Conservation (phyloP, 2,888 invertebrate species). For the Crioceris asparagi region DNA sequence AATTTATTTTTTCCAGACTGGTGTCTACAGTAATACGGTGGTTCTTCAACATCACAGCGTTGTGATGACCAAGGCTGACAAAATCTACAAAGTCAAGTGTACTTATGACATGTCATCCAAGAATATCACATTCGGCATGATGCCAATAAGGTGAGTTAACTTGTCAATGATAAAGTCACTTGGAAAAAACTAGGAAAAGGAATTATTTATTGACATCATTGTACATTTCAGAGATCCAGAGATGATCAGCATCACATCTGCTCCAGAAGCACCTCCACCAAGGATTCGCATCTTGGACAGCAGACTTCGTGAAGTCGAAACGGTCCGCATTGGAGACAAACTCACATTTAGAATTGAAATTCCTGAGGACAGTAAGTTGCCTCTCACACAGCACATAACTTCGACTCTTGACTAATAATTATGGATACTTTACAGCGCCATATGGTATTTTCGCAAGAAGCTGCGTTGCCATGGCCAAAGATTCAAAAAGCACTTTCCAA, state of each 20-base stretch:
- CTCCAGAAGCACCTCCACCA: constrained; percentile 89
- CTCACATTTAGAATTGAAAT: constrained; percentile 93
- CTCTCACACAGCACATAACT: not conserved
- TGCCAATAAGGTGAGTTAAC: constrained; percentile 68
- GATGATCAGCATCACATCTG: constrained; percentile 92
- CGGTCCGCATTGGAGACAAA: constrained; percentile 88
- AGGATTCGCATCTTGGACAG: constrained; percentile 85
- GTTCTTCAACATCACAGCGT: constrained; percentile 92
- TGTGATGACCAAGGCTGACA: constrained; percentile 93
- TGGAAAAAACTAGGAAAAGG: not conserved
- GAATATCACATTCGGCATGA: constrained; percentile 95
- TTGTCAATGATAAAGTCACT: not conserved
- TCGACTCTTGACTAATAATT: not conserved
- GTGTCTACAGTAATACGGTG: constrained; percentile 88
- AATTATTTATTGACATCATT: constrained; percentile 1
- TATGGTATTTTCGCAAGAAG: constrained; percentile 93
- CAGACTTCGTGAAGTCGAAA: constrained; percentile 80
- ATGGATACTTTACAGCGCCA: constrained; percentile 55
- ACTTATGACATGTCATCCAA: constrained; percentile 94
- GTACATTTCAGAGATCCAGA: constrained; percentile 66
- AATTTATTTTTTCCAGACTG: constrained; percentile 53
- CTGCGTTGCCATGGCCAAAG: constrained; percentile 94
- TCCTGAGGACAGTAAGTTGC: constrained; percentile 81
- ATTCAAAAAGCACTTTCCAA: constrained; percentile 90
- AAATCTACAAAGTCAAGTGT: constrained; percentile 92